A percentile compares a stretch with the other conserved stretches of the same genome.
Evolutionary conservation across 2,113 vertebrate genomes (phyloP).

Genomic region (Bagarius yarrelli): DNA sequence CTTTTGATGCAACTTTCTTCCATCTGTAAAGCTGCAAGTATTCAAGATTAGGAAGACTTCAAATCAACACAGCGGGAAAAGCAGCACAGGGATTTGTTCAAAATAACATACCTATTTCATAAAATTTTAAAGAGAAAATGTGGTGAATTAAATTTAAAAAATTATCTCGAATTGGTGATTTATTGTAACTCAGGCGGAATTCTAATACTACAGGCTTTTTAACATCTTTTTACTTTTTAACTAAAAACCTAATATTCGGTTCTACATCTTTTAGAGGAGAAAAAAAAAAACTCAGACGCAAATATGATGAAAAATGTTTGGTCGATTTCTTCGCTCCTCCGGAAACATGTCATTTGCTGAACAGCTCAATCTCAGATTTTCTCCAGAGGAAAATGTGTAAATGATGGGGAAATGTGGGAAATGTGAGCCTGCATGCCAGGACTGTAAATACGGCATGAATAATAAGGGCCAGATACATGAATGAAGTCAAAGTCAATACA

Average conservation of each 20-base stretch:
- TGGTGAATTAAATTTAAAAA: neutral
- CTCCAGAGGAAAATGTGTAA: slow-evolving; percentile 28
- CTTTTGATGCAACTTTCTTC: neutral
- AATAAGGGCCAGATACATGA: neutral
- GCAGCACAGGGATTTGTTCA: neutral
- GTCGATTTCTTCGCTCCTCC: slow-evolving; percentile 10
- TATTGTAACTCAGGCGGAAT: neutral
- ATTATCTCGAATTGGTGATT: neutral
- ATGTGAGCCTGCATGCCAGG: slow-evolving; percentile 7
- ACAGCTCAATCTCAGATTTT: neutral
- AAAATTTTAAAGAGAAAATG: neutral
- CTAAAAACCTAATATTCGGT: neutral
- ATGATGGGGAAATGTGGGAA: slow-evolving; percentile 32
- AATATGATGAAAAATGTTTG: slow-evolving; percentile 23
- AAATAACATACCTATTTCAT: neutral
- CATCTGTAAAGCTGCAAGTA: slow-evolving; percentile 5
- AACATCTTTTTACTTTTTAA: neutral
- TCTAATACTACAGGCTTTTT: too few species aligned
- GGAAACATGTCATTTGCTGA: slow-evolving; percentile 24
- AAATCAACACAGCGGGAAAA: neutral
- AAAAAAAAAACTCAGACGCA: slow-evolving; percentile 2
- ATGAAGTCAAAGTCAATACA: slow-evolving; percentile 15
- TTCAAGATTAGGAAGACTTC: neutral
- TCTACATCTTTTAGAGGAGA: neutral
- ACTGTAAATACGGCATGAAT: slow-evolving; percentile 9